Percentiles rank a stretch among this genome's conserved stretches.
phyloP scores from a whole-genome alignment of 2,888 invertebrate genomes.

The Pimpla rufipes region DNA sequence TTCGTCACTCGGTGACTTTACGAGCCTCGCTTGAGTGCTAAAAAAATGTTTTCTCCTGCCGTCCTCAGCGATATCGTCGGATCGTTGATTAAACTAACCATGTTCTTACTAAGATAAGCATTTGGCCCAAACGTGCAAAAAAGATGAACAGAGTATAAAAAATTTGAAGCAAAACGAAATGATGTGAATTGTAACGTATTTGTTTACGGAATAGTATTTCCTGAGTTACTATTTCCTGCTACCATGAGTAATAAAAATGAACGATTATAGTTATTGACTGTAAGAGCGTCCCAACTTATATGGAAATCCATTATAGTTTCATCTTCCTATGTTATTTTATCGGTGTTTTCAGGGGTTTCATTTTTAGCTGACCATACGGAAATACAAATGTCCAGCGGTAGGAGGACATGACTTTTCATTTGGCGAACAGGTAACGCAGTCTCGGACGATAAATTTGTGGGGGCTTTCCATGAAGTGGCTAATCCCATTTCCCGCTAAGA shows the following conservation, averaged over 20 bases:
- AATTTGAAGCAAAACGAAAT: not conserved
- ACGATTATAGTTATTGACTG: not conserved
- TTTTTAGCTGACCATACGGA: not conserved
- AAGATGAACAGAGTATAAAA: not conserved
- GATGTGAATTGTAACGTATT: not conserved
- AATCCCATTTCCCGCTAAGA: slow-evolving; percentile 76
- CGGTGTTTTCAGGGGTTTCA: not conserved
- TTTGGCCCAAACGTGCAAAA: not conserved
- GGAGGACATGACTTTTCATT: slow-evolving; percentile 76
- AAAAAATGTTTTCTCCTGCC: slow-evolving; percentile 36
- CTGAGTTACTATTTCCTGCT: too few relatives aligned
- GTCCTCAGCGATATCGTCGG: not conserved
- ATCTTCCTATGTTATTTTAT: not conserved
- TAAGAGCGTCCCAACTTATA: not conserved
- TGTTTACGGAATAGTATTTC: not conserved
- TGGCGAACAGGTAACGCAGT: slow-evolving; percentile 74
- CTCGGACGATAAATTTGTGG: slow-evolving; percentile 76
- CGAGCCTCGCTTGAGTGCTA: slow-evolving; percentile 51
- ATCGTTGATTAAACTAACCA: slow-evolving; percentile 17
- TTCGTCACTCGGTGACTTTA: slow-evolving; percentile 63
- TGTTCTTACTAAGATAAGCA: not conserved
- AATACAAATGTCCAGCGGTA: slow-evolving; percentile 8
- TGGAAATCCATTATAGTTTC: not conserved
- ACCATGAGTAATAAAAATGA: too few relatives aligned
- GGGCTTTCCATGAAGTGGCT: slow-evolving; percentile 73